Evolutionary conservation across 2,113 vertebrate genomes (phyloP), one percentile per base, ranked within the genome.

Genomic region (Menura novaehollandiae): DNA sequence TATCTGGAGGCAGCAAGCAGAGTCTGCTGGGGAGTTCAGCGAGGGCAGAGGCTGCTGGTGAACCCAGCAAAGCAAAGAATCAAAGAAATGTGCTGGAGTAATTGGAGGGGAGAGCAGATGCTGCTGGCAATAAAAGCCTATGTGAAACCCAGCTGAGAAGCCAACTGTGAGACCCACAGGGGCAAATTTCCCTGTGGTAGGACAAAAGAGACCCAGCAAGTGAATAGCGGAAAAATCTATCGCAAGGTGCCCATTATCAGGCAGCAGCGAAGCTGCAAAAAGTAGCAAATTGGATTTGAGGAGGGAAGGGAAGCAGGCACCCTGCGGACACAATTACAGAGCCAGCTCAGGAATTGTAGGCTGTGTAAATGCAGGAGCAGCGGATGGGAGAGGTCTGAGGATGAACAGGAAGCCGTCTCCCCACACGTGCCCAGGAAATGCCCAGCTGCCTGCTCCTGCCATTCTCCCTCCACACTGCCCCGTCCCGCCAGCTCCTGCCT

Each of bases 161-260:
- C 88, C 82, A 51, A 43, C 91, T 93, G 92, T 4, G 93, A 95
- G 90, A 91, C 71, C 67, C 39, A 44, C 58, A 23, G 94, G 88
- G 96, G 96, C 93, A 93, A 88, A 95, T 72, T 53, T 95, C 88
- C 85, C 93, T 11, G 49, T 46, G 91, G 67, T 6, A 88, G 93
- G 93, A 96, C 93, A 95, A 96, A 95, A 93, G 91, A 91, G 27
- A 75, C 41, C 77, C 77, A 49, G 95, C 43, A 17, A 95, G 86
- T 71, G 95, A 96, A 87, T 0, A 87, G 82, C 2, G 0, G 77
- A 53, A 84, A 95, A 97, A 91, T 89, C 89, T 18, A 47, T 76
- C 17, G 46, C 83, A 58, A 95, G 94, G 85, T 93, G 52, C 73
- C 96, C 90, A 92, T 96, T 94, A 95, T 66, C 69, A 77, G 76